Evolutionary conservation across 2,797 vertebrate genomes (phyloP).

Genomic region (Leptodactylus fallax): DNA sequence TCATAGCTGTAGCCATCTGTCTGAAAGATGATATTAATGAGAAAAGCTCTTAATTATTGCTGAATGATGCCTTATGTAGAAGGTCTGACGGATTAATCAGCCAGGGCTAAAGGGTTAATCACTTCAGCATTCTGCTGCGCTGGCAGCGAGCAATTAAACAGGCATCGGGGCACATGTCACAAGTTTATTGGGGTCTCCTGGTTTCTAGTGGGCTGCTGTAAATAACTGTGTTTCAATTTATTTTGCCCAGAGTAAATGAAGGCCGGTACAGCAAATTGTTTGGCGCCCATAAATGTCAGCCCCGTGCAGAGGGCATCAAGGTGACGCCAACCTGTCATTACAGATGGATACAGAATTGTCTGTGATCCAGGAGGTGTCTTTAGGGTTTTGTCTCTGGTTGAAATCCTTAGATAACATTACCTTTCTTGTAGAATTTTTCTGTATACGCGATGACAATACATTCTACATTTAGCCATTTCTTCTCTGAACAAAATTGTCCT

Average conservation of each 20-base stretch:
- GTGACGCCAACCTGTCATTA: slow-evolving; percentile 7
- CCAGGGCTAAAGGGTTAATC: slow-evolving; percentile 17
- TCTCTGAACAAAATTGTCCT: slow-evolving; percentile 58
- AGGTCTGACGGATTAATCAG: slow-evolving; percentile 18
- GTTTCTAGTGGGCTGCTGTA: slow-evolving; percentile 6
- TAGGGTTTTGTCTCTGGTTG: no score
- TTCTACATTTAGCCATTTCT: slow-evolving; percentile 55
- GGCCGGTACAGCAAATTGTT: slow-evolving; percentile 17
- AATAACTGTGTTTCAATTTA: slow-evolving; percentile 14
- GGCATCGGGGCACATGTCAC: slow-evolving; percentile 8
- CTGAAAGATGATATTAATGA: slow-evolving; percentile 10
- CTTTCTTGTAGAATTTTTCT: slow-evolving; percentile 50
- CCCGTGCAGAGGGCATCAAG: background rate
- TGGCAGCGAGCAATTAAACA: background rate
- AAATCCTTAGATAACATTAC: slow-evolving; percentile 48
- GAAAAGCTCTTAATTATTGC: slow-evolving; percentile 12
- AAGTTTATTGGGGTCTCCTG: slow-evolving; percentile 33
- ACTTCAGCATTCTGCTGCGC: slow-evolving; percentile 1
- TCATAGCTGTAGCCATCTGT: slow-evolving; percentile 5
- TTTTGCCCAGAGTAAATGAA: background rate
- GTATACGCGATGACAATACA: slow-evolving; percentile 43
- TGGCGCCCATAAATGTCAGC: slow-evolving; percentile 37
- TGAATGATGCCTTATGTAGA: slow-evolving; percentile 9
- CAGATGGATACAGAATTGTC: background rate
- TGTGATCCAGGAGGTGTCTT: slow-evolving; percentile 9